Conservation (phyloP, 2,797 vertebrate genomes). For the Eurystomus glaucurus region DNA sequence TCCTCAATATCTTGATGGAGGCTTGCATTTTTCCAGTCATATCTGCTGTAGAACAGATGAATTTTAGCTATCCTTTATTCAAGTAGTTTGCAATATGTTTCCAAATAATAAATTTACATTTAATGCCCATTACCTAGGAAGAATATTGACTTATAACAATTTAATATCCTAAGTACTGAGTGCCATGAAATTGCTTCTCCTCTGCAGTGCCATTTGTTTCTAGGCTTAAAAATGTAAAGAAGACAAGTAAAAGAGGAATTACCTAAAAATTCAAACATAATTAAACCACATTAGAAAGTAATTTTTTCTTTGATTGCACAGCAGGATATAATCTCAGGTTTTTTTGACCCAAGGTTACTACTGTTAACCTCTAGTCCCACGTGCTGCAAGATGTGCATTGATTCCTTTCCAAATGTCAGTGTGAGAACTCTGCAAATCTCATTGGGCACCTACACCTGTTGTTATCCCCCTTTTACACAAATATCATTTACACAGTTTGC, state of each 20-base stretch:
- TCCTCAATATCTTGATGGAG: neutral
- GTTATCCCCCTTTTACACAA: neutral
- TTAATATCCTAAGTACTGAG: neutral
- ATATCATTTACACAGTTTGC: neutral
- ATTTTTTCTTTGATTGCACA: neutral
- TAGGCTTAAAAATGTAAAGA: neutral
- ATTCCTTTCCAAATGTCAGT: neutral
- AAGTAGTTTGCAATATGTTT: neutral
- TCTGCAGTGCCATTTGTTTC: neutral
- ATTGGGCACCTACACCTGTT: neutral
- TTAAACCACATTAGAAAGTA: neutral
- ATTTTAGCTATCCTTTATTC: neutral
- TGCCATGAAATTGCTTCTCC: neutral
- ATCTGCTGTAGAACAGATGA: neutral
- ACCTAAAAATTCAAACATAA: neutral
- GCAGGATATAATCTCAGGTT: neutral
- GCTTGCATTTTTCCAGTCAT: neutral
- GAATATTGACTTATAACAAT: neutral
- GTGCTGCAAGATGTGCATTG: neutral
- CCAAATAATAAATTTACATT: conserved; percentile 3
- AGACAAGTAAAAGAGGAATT: neutral
- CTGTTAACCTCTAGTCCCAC: neutral
- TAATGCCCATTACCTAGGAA: neutral
- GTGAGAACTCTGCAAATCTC: neutral
- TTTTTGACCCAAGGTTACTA: neutral